phyloP scores from a whole-genome alignment of 2,888 invertebrate genomes.

The Metalampra italica region DNA sequence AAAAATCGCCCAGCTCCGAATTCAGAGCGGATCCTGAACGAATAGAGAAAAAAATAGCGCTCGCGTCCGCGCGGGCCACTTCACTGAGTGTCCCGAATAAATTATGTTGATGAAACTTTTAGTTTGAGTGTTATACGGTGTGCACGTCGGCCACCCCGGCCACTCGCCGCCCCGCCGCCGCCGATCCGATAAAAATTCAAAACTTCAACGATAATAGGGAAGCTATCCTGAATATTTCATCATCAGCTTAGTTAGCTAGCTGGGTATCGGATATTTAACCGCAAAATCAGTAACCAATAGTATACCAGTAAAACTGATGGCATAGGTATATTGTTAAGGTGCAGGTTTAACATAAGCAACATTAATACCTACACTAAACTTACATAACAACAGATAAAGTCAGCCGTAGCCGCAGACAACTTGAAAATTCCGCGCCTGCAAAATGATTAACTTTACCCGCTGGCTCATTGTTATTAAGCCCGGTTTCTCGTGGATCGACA shows the following conservation, averaged over 20 bases:
- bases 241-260: not conserved
- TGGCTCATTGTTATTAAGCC: constrained; percentile 46
- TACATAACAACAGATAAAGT: too few species aligned
- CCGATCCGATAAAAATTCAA: constrained; percentile 42
- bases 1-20: constrained; percentile 57
- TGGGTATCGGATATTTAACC: not conserved
- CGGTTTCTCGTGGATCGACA: constrained; percentile 13
- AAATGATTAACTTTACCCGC: too few species aligned
- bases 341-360: too few species aligned
- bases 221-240: constrained; percentile 8
- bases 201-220: constrained; percentile 24
- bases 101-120: constrained; percentile 71
- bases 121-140: constrained; percentile 50
- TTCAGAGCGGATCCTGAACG: constrained; percentile 51
- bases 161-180: constrained; percentile 32
- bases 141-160: constrained; percentile 16
- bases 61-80: constrained; percentile 47
- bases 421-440: too few species aligned
- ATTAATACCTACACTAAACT: too few species aligned
- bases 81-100: constrained; percentile 63
- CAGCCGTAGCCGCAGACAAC: too few species aligned
- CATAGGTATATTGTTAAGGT: too few species aligned
- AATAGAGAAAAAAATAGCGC: constrained; percentile 63
- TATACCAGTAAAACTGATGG: too few species aligned
- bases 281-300: too few species aligned